Base-by-base conservation (phyloP, 2,797 vertebrate species). In the Eutrigla gurnardus region DNA sequence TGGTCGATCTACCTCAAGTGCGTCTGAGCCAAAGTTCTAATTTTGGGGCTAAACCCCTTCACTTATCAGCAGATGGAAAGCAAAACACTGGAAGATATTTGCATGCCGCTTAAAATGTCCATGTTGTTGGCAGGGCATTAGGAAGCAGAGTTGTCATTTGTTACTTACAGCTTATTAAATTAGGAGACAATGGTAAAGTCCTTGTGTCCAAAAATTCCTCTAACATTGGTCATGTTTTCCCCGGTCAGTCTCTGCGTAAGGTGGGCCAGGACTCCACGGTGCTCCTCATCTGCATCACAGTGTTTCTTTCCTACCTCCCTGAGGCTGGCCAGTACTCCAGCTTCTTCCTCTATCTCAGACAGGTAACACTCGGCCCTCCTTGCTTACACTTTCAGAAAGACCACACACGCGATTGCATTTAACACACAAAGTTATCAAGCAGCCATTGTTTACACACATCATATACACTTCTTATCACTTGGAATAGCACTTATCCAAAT, bases 311-410 rank as follows among this genome's bases (percentile, higher is more conserved):
- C 84, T 98, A 97, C 93, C 96, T 98, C 74, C 97, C 97, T 0
- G 97, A 98, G 88, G 97, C 97, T 0, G 97, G 97, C 57, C 97
- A 98, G 92, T 97, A 98, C 91, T 97, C 97, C 92, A 97, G 97
- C 91, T 98, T 97, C 91, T 97, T 98, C 94, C 95, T 98, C 46
- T 98, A 98, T 93, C 94, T 98, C 76, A 93, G 92, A 88, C 97
- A 98, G 96, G 97, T 97, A 82, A 84, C 1, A 0, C 18, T 14
- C 59, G 18, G 5, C 67, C 64, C 47, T 57, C 5, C 45, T 7
- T 12, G 2, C 25, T 50, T 18, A 33, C 42, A 18, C 10, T 35
- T 42, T 4, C 45, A 70, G 5, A 53, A 71, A 58, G 7, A 25
- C 9, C 15, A 10, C 8, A 59, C 18, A 71, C 39, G 39, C n/a